A percentile compares a stretch with the other conserved stretches of the same genome.
phyloP scores from a whole-genome alignment of 2,888 invertebrate species.

The Brachycybe producta region DNA sequence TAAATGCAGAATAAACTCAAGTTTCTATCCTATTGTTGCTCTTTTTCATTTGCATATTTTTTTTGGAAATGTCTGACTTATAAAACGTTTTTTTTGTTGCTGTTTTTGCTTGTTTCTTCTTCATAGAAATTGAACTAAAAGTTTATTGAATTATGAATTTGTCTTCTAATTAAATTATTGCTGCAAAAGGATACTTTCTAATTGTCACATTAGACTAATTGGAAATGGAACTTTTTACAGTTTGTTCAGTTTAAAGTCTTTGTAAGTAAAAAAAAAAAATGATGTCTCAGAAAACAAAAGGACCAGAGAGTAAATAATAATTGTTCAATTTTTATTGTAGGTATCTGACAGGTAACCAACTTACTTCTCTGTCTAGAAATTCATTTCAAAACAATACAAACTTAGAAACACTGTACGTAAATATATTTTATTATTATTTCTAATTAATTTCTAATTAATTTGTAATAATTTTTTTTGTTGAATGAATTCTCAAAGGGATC shows the following conservation, averaged over 20 bases:
- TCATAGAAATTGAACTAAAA: too few species aligned
- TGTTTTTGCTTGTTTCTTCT: too few species aligned
- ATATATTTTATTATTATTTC: not conserved
- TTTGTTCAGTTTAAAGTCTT: not conserved
- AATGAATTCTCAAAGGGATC: conserved; percentile 1
- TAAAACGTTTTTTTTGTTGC: too few species aligned
- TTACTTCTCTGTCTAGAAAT: not conserved
- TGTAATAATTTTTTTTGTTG: not conserved
- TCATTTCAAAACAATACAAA: conserved; percentile 2
- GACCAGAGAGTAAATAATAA: not conserved
- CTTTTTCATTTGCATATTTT: too few species aligned
- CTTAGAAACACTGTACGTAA: conserved; percentile 6
- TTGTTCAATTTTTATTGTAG: not conserved
- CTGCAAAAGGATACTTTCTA: not conserved
- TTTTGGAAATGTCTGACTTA: too few species aligned
- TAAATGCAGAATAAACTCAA: too few species aligned
- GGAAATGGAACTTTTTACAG: not conserved
- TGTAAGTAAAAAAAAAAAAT: conserved; percentile 11
- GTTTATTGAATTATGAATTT: too few species aligned
- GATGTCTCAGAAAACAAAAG: not conserved
- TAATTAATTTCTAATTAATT: not conserved
- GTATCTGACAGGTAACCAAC: conserved; percentile 4
- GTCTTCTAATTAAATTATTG: conserved; percentile 4
- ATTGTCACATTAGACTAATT: conserved; percentile 5
- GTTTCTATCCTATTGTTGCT: too few species aligned